Base-by-base conservation (phyloP, 2,113 vertebrate genomes). In the Podarcis cretensis region DNA sequence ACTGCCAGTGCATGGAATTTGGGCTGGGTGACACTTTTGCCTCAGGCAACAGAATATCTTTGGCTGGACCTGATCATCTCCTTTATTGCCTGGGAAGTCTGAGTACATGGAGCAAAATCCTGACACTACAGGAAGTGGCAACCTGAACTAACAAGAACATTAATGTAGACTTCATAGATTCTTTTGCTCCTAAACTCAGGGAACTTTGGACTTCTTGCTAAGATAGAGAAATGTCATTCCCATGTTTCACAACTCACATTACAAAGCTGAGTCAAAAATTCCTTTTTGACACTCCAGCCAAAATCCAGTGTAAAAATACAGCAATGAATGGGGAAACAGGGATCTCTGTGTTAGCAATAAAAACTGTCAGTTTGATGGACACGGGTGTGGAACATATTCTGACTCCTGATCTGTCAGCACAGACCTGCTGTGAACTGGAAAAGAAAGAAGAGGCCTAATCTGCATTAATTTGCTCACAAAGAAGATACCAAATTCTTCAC, bases 191-290 rank as follows among this genome's bases (percentile, higher is more conserved):
- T 43, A 43, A 86, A 77, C 12, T 21, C 27, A 30, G 57, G 9
- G n/a, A 48, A 54, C 8, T 8, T 84, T 73, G 5, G n/a, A 43
- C 23, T 69, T 68, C 65, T 80, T 79, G 35, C 20, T 25, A 85
- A 75, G 54, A 75, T 12, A 27, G 21, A 75, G 48, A 84, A 73
- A 59, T 37, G 5, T 63, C 63, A 43, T 43, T 63, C 21, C 12
- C n/a, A 37, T 75, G 16, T 20, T 71, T 54, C 37, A 13, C 8
- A 89, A 54, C 0, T 90, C 88, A 92, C 81, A 12, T 80, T 69
- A 75, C 20, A 90, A 71, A 92, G 43, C 8, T 86, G 40, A 85
- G n/a, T 68, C 77, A 25, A 84, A 87, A 75, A 81, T 74, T n/a
- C 20, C 30, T 84, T 69, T 81, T 90, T 73, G 18, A 74, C 30